Base-by-base conservation (phyloP, 1,140 invertebrate species). In the Drosophila nannoptera region DNA sequence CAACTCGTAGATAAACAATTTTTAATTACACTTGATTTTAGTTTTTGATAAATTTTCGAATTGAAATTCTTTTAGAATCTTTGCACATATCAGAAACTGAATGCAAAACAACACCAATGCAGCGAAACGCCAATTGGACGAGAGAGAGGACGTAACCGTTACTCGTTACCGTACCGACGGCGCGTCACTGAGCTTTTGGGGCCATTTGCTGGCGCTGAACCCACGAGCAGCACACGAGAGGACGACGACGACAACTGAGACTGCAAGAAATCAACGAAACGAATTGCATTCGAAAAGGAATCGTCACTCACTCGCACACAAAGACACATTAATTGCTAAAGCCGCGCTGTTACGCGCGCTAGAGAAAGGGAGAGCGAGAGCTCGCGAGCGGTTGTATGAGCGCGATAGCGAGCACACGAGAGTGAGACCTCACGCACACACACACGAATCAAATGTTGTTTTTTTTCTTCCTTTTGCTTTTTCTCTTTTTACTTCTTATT, bases 201-300 rank as follows among this genome's bases (percentile, higher is more conserved):
- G 45, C 67, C 63, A 70, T 59, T 52, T 64, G 60, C 63, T 50
- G 60, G 36, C 69, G 72, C 49, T 48, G 32, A 14, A 29, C 38
- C 49, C 29, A 40, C 67, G 53, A 65, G 14, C 43, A 48, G 42
- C 63, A 48, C 64, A 55, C 66, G 66, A 66, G 55, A 66, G 63
- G 63, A 61, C 64, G n/a, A 67, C 54, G 40, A 50, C 72, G 68
- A 50, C 58, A 32, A 61, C 60, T 62, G 73, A 66, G 64, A 73
- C 73, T 65, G 56, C 45, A 71, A 86, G 82, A 84, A 84, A 84
- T 84, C 81, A 86, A 86, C 81, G 74, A 84, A 83, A 84, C 82
- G 81, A 84, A 84, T 84, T 84, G 81, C 77, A 84, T 86, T 86
- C 81, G 82, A 84, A 84, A 69, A 67, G 80, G 80, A 84, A 84